Conservation (phyloP, 2,888 invertebrate species). For the Cremastinae sp. region DNA sequence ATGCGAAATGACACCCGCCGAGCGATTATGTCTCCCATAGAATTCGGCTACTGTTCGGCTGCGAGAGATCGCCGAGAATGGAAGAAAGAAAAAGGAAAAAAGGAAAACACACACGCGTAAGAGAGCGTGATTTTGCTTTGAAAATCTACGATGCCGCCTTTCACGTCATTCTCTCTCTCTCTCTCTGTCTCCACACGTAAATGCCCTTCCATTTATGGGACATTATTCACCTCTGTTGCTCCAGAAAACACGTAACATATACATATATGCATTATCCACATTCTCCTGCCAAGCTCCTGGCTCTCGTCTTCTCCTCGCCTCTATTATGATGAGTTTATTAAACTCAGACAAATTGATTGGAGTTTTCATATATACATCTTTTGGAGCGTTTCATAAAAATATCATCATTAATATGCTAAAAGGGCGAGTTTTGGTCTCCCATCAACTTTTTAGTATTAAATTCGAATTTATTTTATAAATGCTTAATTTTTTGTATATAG, state of each 20-base stretch:
- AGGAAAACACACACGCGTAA: constrained; percentile 32
- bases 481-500: too few species aligned
- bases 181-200: constrained; percentile 26
- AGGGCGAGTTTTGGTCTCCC: too few species aligned
- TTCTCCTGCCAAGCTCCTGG: not conserved
- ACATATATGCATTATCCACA: not conserved
- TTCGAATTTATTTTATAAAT: too few species aligned
- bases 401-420: too few species aligned
- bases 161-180: too few species aligned
- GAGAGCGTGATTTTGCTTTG: constrained; percentile 58
- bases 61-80: constrained; percentile 21
- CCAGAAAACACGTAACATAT: constrained; percentile 4
- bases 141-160: constrained; percentile 48
- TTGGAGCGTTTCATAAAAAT: too few species aligned
- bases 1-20: constrained; percentile 73
- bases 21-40: constrained; percentile 68
- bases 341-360: too few species aligned
- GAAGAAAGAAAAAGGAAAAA: constrained; percentile 25
- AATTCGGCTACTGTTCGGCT: constrained; percentile 52
- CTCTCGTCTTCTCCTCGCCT: not conserved
- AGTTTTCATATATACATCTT: too few species aligned
- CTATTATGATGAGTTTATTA: too few species aligned
- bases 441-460: too few species aligned
- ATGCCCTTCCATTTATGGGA: constrained; percentile 49
- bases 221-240: constrained; percentile 25